These are phyloP conservation scores for Fragum fragum DNA, from an alignment of 2,888 invertebrate genomes.

Conservation along the genomic window DNA sequence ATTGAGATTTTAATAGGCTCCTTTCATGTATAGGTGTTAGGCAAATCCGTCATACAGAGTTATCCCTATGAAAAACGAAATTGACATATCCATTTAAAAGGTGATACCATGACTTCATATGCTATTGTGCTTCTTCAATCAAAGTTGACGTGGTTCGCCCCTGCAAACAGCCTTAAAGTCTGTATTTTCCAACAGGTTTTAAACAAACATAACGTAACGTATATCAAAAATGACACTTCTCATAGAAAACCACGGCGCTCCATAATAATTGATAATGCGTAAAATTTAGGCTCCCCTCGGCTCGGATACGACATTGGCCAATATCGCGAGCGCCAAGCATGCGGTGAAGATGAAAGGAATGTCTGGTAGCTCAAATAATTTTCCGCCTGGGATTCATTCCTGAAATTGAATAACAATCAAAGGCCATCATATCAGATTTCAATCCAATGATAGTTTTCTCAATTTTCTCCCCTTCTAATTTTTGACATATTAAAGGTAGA, in stretches of 20 bases:
- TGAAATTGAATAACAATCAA: conserved; percentile 50
- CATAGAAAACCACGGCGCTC: conserved; percentile 63
- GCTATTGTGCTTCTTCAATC: conserved; percentile 5
- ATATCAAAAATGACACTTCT: conserved; percentile 61
- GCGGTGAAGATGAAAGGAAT: conserved; percentile 55
- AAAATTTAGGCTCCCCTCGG: conserved; percentile 48
- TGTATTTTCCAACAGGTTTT: conserved; percentile 37
- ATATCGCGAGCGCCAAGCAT: conserved; percentile 59
- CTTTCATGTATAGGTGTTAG: conserved; percentile 55
- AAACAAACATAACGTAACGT: conserved; percentile 68
- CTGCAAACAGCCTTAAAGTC: conserved; percentile 50
- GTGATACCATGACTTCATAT: conserved; percentile 5
- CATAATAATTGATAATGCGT: conserved; percentile 58
- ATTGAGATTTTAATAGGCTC: conserved; percentile 47
- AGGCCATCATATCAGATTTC: conserved; percentile 42
- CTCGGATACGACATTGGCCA: conserved; percentile 47
- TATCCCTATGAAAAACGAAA: conserved; percentile 37
- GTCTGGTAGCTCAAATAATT: conserved; percentile 50
- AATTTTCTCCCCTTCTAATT: not conserved
- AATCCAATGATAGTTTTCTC: conserved; percentile 22
- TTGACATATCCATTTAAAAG: conserved; percentile 65
- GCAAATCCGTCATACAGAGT: conserved; percentile 44
- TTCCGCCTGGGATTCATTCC: conserved; percentile 35
- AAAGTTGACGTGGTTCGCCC: conserved; percentile 33
- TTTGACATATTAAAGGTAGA: not conserved